Percentiles rank a stretch among this genome's conserved stretches.
Evolutionary conservation across 2,888 invertebrate species (phyloP).

Genomic region (Villa cingulata): DNA sequence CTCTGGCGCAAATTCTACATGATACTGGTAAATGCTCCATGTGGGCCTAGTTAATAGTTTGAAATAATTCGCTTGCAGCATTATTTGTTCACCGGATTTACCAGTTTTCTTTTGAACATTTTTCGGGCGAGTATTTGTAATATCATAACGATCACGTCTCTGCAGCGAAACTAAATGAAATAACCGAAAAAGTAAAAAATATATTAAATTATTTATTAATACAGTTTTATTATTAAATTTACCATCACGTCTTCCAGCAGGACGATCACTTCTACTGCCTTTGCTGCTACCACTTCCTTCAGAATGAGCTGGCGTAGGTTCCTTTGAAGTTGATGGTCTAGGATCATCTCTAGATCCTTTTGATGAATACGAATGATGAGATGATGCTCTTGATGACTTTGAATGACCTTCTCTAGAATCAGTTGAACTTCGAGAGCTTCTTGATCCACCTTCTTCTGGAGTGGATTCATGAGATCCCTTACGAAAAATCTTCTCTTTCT

Average conservation of each 20-base stretch:
- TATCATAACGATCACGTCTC: constrained; percentile 6
- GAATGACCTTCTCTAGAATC: constrained; percentile 2
- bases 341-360: neutral
- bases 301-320: neutral
- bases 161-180: constrained; percentile 8
- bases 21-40: constrained; percentile 61
- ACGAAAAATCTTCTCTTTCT: constrained; percentile 9
- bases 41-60: constrained; percentile 47
- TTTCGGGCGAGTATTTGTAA: constrained; percentile 27
- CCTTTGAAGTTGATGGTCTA: constrained; percentile 1
- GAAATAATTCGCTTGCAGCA: constrained; percentile 55
- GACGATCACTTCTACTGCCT: too few species aligned
- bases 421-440: constrained; percentile 2
- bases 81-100: constrained; percentile 37
- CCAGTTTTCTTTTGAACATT: constrained; percentile 36
- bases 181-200: neutral
- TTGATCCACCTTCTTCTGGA: constrained; percentile 4
- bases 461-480: constrained; percentile 6
- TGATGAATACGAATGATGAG: neutral
- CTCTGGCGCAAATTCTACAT: constrained; percentile 57
- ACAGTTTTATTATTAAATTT: neutral
- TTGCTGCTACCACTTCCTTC: neutral
- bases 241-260: neutral
- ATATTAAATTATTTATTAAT: neutral
- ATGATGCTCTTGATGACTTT: neutral